A percentile compares a stretch with the other conserved stretches of the same genome.
Evolutionary conservation across 2,113 vertebrate genomes (phyloP).

Genomic region (Odobenus rosmarus): DNA sequence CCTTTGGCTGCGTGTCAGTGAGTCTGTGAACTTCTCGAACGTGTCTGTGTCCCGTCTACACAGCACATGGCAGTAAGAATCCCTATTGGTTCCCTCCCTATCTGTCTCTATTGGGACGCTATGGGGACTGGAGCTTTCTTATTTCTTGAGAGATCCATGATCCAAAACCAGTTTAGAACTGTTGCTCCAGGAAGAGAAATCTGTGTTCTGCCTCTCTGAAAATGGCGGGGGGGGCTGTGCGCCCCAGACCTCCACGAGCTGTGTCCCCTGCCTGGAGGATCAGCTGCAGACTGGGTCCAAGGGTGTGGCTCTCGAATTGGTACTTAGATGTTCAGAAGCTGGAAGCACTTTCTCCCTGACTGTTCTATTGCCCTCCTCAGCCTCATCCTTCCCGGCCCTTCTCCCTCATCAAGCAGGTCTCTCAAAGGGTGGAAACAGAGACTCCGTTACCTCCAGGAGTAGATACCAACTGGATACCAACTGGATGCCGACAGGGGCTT

Average conservation of each 20-base stretch:
- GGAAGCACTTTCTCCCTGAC: background rate
- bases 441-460: too few relatives aligned
- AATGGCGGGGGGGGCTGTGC: background rate
- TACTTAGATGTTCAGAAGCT: background rate
- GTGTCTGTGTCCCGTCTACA: background rate
- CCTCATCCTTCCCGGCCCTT: background rate
- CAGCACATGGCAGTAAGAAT: accelerated
- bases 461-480: background rate
- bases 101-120: background rate
- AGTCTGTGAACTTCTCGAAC: background rate
- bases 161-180: background rate
- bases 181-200: background rate
- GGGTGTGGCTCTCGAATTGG: background rate
- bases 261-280: background rate
- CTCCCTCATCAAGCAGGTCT: background rate
- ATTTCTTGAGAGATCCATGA: background rate
- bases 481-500: background rate
- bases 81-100: too few relatives aligned
- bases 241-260: background rate
- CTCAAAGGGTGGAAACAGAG: background rate
- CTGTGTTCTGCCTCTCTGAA: background rate
- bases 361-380: background rate
- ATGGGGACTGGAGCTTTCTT: background rate
- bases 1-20: background rate
- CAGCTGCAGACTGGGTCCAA: background rate